Base-by-base conservation (phyloP, 2,797 vertebrate genomes). In the Sebastes glaucus region DNA sequence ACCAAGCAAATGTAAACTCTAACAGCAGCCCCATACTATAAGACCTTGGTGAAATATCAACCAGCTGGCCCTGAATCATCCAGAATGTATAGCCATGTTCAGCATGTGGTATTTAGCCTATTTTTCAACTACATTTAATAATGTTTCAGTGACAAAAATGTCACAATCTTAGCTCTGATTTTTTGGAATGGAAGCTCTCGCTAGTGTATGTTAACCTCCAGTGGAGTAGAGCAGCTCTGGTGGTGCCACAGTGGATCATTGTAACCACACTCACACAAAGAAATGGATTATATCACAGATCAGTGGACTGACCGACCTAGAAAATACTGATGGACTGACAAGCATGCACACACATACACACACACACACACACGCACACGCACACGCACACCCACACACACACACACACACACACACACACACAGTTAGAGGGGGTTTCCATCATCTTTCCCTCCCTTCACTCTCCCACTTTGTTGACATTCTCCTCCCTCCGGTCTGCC, bases 251-350 rank as follows among this genome's bases (percentile, higher is more conserved):
- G 64, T 16, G 38, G 80, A 86, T 90, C 73, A 85, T 52, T 14
- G n/a, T 22, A 33, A 42, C 46, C 38, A 63, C 74, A 77, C 66
- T 59, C 67, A 64, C 80, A 90, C 32, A 86, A 75, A 86, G 71
- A 82, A 77, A 84, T 78, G 49, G 85, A 92, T 94, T 89, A 93
- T 74, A 61, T 62, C 63, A 87, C 87, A 91, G 79, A 88, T 91
- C 78, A 88, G 84, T 77, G 87, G 80, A 82, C 81, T 57, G 80
- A 66, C 68, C 69, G 86, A 93, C 92, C 92, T 89, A 93, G 85
- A 93, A 94, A 93, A 88, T 69, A 78, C 80, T 78, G 83, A 85
- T 61, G 60, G 83, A 85, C 69, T 83, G 86, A 57, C 49, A 56
- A 63, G 66, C 64, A 74, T 68, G 67, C 68, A 56, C 53, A 64